phyloP scores from a whole-genome alignment of 2,797 vertebrate species.

The Limnodromus scolopaceus region DNA sequence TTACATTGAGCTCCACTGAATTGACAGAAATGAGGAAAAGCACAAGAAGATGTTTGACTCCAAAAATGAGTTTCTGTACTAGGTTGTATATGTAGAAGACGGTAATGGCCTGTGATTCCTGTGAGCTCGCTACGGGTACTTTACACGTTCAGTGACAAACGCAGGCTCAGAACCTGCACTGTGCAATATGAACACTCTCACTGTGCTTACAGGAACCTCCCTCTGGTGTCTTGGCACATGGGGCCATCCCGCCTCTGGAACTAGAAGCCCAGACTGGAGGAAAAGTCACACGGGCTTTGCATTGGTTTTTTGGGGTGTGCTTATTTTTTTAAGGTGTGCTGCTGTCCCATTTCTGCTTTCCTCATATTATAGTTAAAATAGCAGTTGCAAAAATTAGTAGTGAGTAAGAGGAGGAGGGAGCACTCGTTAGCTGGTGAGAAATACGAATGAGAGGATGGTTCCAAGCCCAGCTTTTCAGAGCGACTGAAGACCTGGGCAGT shows the following conservation, averaged over 20 bases:
- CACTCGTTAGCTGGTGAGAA: background rate
- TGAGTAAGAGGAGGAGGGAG: background rate
- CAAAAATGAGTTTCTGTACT: background rate
- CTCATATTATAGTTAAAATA: background rate
- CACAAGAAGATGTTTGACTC: background rate
- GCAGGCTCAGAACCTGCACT: background rate
- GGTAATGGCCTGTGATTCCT: background rate
- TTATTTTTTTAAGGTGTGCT: background rate
- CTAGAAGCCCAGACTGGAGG: background rate
- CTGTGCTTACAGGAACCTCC: background rate
- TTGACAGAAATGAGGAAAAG: background rate
- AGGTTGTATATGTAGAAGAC: background rate
- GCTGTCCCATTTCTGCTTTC: background rate
- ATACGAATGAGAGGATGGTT: background rate
- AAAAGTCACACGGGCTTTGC: background rate
- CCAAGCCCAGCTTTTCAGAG: background rate
- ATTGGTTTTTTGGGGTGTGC: fast-evolving
- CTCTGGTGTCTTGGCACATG: background rate
- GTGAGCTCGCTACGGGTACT: background rate
- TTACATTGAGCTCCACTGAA: background rate
- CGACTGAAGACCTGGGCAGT: background rate
- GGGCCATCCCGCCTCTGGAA: background rate
- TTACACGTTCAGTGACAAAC: background rate
- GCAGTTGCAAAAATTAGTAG: background rate
- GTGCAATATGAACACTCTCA: background rate